Evolutionary conservation across 1,140 invertebrate genomes (phyloP).

Genomic region (Drosophila melanogaster): Release_6_plus_ISO1_MT NC_004354.4:18121501-18122000

Average conservation of each 20-base stretch:
- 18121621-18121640: too few species aligned
- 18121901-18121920: slow-evolving; percentile 21
- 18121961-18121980: slow-evolving; percentile 28
- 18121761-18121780: slow-evolving; percentile 16
- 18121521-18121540: not conserved
- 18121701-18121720: too few species aligned
- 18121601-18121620: too few species aligned
- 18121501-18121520: not conserved
- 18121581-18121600: too few species aligned
- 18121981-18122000: slow-evolving; percentile 18
- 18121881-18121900: not conserved
- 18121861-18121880: slow-evolving; percentile 9
- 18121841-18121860: slow-evolving; percentile 13
- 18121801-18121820: slow-evolving; percentile 29
- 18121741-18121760: not conserved
- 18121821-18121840: slow-evolving; percentile 27
- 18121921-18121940: slow-evolving; percentile 43
- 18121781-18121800: slow-evolving; percentile 11
- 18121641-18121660: too few species aligned
- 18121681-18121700: too few species aligned
- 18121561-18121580: too few species aligned
- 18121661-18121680: too few species aligned
- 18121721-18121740: too few species aligned
- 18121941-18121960: slow-evolving; percentile 53
- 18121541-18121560: not conserved